Conservation (phyloP, 2,797 vertebrate genomes). For the Pipistrellus pipistrellus region DNA sequence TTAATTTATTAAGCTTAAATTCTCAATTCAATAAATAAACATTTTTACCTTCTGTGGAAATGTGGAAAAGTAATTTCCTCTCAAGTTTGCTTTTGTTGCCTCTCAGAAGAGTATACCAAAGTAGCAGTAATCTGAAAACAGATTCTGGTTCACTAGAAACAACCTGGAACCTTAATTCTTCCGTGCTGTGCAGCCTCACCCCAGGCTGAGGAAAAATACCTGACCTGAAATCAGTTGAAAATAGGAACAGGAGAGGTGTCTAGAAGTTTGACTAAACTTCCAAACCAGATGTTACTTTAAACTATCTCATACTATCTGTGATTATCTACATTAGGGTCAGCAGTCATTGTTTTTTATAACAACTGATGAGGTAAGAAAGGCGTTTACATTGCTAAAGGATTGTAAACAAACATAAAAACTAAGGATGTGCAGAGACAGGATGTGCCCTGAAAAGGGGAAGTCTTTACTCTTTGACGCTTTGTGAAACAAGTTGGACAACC, state of each 20-base stretch:
- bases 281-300: neutral
- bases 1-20: constrained; percentile 50
- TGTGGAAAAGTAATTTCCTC: constrained; percentile 29
- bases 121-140: neutral
- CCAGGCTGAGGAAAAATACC: constrained; percentile 2
- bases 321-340: neutral
- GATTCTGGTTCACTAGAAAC: neutral
- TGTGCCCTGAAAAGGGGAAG: neutral
- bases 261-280: constrained; percentile 23
- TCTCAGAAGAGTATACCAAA: neutral
- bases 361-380: neutral
- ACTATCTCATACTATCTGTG: neutral
- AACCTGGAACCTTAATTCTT: neutral
- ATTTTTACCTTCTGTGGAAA: constrained; percentile 50
- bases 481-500: neutral
- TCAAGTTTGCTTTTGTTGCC: constrained; percentile 54
- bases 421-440: constrained; percentile 27
- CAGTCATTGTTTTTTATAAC: constrained; percentile 1
- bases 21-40: constrained; percentile 6
- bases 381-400: constrained; percentile 35
- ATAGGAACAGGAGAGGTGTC: neutral
- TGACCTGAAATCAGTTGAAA: neutral
- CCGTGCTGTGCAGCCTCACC: neutral
- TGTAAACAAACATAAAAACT: neutral
- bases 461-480: neutral